Percentiles rank a stretch among this genome's conserved stretches.
phyloP scores from a whole-genome alignment of 2,888 invertebrate species.

The Drosophila nr. fundita region DNA sequence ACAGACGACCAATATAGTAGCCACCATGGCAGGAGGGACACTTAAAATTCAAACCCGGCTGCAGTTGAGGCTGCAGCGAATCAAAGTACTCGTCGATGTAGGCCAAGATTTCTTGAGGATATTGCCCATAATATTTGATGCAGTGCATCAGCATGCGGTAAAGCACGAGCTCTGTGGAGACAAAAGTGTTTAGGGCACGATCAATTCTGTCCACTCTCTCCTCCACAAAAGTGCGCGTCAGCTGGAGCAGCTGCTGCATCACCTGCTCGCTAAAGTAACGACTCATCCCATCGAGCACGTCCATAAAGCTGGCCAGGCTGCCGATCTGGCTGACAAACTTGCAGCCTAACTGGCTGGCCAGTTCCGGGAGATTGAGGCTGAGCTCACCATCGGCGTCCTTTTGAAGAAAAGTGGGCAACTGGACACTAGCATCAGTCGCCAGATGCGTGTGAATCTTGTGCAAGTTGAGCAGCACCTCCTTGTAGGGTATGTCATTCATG shows the following conservation, averaged over 20 bases:
- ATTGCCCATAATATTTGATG: too few species aligned
- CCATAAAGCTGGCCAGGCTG: slow-evolving; percentile 62
- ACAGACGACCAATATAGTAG: slow-evolving; percentile 54
- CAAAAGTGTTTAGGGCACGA: slow-evolving; percentile 59
- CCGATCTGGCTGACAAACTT: slow-evolving; percentile 75
- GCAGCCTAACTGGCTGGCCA: slow-evolving; percentile 54
- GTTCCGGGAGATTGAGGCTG: slow-evolving; percentile 32
- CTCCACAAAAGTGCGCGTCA: slow-evolving; percentile 71
- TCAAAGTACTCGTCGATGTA: slow-evolving; percentile 52
- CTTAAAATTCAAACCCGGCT: slow-evolving; percentile 5
- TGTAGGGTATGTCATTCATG: slow-evolving; percentile 81
- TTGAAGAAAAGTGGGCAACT: slow-evolving; percentile 52
- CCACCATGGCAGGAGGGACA: slow-evolving; percentile 47
- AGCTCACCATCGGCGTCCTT: slow-evolving; percentile 11
- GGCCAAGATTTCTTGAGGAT: slow-evolving; percentile 57
- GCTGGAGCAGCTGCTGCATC: slow-evolving; percentile 60
- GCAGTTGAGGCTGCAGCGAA: slow-evolving; percentile 45
- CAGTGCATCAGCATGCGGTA: slow-evolving; percentile 72
- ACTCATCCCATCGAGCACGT: slow-evolving; percentile 66
- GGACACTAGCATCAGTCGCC: slow-evolving; percentile 23
- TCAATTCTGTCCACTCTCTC: slow-evolving; percentile 65
- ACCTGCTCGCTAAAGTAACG: slow-evolving; percentile 57
- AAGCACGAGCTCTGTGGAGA: slow-evolving; percentile 75
- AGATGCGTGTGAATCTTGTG: slow-evolving; percentile 57
- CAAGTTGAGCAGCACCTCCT: slow-evolving; percentile 46